Evolutionary conservation across 2,113 vertebrate species (phyloP).

Genomic region (Chaetorhynchus papuensis): DNA sequence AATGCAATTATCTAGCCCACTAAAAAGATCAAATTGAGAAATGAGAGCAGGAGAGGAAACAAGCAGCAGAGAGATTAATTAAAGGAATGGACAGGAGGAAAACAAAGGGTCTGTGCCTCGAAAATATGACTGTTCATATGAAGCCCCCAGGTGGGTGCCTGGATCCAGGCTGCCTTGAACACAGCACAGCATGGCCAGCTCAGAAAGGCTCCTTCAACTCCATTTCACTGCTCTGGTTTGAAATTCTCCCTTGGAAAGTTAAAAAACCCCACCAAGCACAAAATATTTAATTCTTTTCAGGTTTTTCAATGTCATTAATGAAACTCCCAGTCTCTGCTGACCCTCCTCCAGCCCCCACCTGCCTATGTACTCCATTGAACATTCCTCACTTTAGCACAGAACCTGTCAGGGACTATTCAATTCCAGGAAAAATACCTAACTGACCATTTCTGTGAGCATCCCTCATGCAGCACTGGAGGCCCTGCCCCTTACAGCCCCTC

Average conservation of each 20-base stretch:
- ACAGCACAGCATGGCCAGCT: not conserved
- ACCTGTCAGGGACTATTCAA: not conserved
- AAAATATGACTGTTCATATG: not conserved
- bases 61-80: constrained; percentile 11
- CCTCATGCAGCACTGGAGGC: not conserved
- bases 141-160: not conserved
- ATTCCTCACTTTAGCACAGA: not conserved
- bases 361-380: fast-evolving
- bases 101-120: not conserved
- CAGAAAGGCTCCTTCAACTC: not conserved
- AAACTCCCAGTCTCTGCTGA: not conserved
- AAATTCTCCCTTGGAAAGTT: not conserved
- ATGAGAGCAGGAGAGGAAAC: constrained; percentile 34
- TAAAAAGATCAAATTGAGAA: constrained; percentile 36
- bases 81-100: not conserved
- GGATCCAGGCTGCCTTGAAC: not conserved
- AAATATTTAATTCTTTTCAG: not conserved
- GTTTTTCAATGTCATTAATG: not conserved
- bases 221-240: not conserved
- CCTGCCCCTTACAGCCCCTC: not conserved
- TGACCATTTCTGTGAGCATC: not conserved
- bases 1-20: constrained; percentile 41
- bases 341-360: not conserved
- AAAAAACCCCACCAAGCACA: not conserved
- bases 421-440: not conserved